Evolutionary conservation across 2,888 invertebrate species (phyloP), one percentile per base, ranked within the genome.

Genomic region (Argyra leucocephala): DNA sequence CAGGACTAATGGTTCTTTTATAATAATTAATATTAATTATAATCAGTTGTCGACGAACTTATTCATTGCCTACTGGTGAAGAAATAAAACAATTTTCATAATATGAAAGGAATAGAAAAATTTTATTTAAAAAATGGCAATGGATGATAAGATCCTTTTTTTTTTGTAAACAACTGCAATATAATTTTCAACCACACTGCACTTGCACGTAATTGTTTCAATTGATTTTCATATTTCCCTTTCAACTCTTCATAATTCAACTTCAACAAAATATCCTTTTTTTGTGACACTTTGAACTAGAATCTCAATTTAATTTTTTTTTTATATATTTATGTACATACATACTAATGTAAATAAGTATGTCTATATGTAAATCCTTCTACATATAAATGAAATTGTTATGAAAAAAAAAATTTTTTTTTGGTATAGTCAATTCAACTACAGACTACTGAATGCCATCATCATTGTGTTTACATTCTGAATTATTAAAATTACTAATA

Each of bases 401-500:
- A 48, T 48, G 18, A 37, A 10, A 31, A 48, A 3, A 18, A 48
- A 48, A 48, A 15, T 48, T 48, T 48, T 48, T 48, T 48, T 48
- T 48, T 18, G 12, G 9, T 48, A 18, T n/a, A 48, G 48, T 48
- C 18, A 48, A 48, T 18, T 48, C 48, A 48, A 48, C 15, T 48
- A 18, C 48, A 48, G 48, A 48, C 48, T 48, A 48, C 48, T 48
- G 48, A 48, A 48, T n/a, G 48, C 48, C 48, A 48, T 48, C 48
- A 48, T 48, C 48, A 48, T 48, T 48, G 5, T 48, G 48, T 48
- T 48, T 48, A 48, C 48, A 48, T 48, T 48, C n/a, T 48, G 48
- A 48, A 48, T 48, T 48, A 48, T 48, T 48, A 18, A 48, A 48
- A 48, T 48, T 48, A 48, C 48, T 48, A 48, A 48, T 48, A 48